phyloP scores from a whole-genome alignment of 1,140 invertebrate genomes.

The Marisa cornuarietis region DNA sequence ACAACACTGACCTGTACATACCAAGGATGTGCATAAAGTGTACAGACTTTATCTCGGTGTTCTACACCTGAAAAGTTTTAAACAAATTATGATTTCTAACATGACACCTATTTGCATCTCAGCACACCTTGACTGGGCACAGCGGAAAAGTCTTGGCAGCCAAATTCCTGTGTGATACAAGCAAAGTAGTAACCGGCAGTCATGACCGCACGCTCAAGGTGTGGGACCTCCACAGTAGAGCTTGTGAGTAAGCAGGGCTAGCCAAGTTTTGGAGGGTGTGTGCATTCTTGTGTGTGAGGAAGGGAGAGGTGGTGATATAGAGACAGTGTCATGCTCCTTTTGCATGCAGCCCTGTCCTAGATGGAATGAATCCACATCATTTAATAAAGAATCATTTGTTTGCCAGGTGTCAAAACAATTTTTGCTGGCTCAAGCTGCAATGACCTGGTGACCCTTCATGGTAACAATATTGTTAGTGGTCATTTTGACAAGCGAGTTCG shows the following conservation, averaged over 20 bases:
- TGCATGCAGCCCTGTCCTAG: background rate
- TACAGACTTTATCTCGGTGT: too few species aligned
- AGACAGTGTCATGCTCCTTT: background rate
- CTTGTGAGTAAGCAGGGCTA: conserved; percentile 76
- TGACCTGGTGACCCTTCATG: conserved; percentile 89
- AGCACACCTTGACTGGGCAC: conserved; percentile 97
- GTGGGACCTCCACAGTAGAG: conserved; percentile 92
- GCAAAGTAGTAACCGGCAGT: conserved; percentile 79
- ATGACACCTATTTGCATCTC: conserved; percentile 64
- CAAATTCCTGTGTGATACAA: conserved; percentile 60
- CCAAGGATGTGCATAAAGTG: too few species aligned
- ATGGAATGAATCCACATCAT: background rate
- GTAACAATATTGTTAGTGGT: conserved; percentile 92
- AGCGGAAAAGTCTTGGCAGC: conserved; percentile 81
- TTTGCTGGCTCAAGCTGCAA: conserved; percentile 97
- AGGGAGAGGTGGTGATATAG: background rate
- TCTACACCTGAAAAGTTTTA: too few species aligned
- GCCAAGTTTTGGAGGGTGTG: too few species aligned
- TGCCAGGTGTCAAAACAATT: conserved; percentile 89
- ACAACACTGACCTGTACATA: too few species aligned
- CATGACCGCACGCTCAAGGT: conserved; percentile 96
- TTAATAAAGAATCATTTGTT: conserved; percentile 15
- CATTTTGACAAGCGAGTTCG: conserved; percentile 97
- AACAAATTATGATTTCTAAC: background rate
- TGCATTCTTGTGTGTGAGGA: background rate